Percentiles rank a stretch among this genome's conserved stretches.
Evolutionary conservation across 2,888 invertebrate genomes (phyloP).

Genomic region (Tenthredo amoena): DNA sequence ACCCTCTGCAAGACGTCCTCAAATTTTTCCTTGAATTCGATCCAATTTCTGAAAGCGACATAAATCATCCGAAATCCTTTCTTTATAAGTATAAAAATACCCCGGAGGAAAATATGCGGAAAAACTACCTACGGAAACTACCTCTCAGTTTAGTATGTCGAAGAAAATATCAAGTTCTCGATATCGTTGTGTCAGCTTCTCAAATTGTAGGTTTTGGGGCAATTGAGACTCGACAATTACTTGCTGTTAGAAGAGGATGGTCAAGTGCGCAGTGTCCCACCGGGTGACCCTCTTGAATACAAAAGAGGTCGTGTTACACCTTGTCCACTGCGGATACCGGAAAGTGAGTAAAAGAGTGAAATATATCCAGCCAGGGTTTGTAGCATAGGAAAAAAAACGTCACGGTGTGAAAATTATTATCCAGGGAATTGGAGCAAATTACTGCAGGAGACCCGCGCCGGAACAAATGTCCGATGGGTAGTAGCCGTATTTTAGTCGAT

Average conservation of each 20-base stretch:
- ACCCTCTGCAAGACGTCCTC: not conserved
- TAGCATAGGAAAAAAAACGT: not conserved
- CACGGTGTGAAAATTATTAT: not conserved
- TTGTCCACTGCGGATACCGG: not conserved
- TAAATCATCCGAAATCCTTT: not conserved
- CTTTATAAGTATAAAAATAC: not conserved
- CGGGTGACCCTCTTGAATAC: constrained; percentile 41
- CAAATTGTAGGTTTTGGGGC: constrained; percentile 1
- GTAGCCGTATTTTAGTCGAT: constrained; percentile 18
- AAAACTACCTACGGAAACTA: not conserved
- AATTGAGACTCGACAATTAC: not conserved
- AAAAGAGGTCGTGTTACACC: not conserved
- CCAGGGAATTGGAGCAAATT: constrained; percentile 43
- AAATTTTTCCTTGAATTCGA: not conserved
- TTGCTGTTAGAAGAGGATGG: constrained; percentile 13
- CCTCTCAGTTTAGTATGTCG: not conserved
- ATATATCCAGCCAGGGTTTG: constrained; percentile 1
- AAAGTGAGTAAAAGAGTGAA: not conserved
- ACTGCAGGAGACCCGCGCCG: not conserved
- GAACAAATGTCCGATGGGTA: not conserved
- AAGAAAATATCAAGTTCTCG: not conserved
- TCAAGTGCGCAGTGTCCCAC: not conserved
- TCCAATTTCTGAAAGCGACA: not conserved
- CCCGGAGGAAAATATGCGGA: not conserved
- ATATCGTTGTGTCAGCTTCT: not conserved